Percentiles rank a stretch among this genome's conserved stretches.
Evolutionary conservation across 1,140 invertebrate genomes (phyloP).

Genomic region (Caenorhabditis elegans): DNA sequence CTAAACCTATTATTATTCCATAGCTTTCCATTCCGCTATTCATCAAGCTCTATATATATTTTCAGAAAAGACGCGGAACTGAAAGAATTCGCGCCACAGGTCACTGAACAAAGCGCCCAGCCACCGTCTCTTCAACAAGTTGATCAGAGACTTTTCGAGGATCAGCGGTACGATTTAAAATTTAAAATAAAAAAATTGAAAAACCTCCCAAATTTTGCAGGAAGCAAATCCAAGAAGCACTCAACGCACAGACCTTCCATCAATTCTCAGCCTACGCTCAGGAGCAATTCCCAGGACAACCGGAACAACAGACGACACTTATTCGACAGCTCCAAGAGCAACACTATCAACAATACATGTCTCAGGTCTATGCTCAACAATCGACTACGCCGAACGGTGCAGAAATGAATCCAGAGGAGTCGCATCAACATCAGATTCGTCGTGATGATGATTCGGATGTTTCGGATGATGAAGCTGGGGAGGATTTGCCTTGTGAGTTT

Average conservation of each 20-base stretch:
- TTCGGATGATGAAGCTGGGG: constrained; percentile 51
- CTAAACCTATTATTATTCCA: too few relatives aligned
- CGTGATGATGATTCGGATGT: constrained; percentile 49
- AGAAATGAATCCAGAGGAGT: constrained; percentile 36
- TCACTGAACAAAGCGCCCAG: constrained; percentile 26
- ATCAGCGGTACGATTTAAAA: constrained; percentile 27
- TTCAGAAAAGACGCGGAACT: constrained; percentile 19
- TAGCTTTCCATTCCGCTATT: too few relatives aligned
- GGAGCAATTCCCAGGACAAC: constrained; percentile 88
- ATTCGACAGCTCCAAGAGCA: constrained; percentile 53
- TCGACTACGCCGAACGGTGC: constrained; percentile 11
- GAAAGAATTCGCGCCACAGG: background rate
- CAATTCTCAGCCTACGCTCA: constrained; percentile 91
- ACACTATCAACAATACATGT: constrained; percentile 54
- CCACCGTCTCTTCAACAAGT: constrained; percentile 32
- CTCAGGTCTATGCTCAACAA: constrained; percentile 50
- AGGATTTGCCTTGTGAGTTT: constrained; percentile 51
- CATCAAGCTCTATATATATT: background rate
- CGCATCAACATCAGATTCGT: constrained; percentile 20
- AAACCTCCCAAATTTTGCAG: constrained; percentile 30
- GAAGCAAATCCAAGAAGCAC: constrained; percentile 83
- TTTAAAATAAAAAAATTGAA: too few relatives aligned
- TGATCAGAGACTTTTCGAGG: constrained; percentile 37
- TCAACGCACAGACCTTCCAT: constrained; percentile 91
- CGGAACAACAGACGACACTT: constrained; percentile 71